Base-by-base conservation (phyloP, 2,113 vertebrate genomes). In the Ifrita kowaldi region DNA sequence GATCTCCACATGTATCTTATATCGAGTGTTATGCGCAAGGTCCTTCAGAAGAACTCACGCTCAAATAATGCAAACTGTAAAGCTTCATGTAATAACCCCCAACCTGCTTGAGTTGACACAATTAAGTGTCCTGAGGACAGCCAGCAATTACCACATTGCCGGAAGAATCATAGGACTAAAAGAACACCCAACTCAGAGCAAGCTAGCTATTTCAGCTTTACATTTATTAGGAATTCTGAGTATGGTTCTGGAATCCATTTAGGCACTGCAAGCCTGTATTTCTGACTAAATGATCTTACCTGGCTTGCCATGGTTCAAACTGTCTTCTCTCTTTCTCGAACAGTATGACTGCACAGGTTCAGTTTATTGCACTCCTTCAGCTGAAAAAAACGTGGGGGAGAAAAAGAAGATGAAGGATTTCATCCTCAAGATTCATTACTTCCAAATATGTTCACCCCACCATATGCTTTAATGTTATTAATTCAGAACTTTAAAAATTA, bases 281-380 rank as follows among this genome's bases (percentile, higher is more conserved):
- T 84, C 90, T 90, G 92, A 95, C 69, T 85, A 92, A 67, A 79
- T 42, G 13, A 92, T 97, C 97, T 97, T 97, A 97, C 97, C 97
- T 93, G 97, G 92, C n/a, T 96, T 79, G 97, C 96, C 97, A 97
- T 96, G 49, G 82, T 62, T 95, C 77, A 91, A 90, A 64, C n/a
- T 65, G 69, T 56, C 84, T 76, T 94, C 93, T 20, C 62, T n/a
- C 62, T 52, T 37, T 53, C 87, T 78, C 1, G 0, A 85, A 10
- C 55, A 68, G 26, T 9, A 27, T 2, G 1, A 37, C 37, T 22
- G 69, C 46, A 17, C 73, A 33, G 49, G 52, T 46, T 78, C 50
- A 13, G n/a, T 35, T 68, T 88, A 65, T 2, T 32, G 44, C 16
- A 35, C 42, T 94, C 50, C 90, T 89, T 81, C 92, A 81, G 91